These are phyloP conservation scores for Drosophila quadrilineata DNA, from an alignment of 1,140 invertebrate species.

Conservation along the genomic window DNA sequence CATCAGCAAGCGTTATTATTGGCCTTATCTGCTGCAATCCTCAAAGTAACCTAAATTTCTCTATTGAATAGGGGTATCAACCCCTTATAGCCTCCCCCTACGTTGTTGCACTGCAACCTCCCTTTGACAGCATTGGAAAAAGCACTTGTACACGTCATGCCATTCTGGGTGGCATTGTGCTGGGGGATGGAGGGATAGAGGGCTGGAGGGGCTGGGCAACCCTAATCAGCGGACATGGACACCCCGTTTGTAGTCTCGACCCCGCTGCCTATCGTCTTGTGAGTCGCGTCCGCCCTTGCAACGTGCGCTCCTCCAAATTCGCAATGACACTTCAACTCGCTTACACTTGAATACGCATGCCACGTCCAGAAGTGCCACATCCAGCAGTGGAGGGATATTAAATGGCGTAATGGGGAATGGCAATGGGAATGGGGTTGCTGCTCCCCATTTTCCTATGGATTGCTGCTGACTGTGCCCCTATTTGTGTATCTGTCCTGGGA, in stretches of 20 bases:
- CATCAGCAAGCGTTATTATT: slow-evolving; percentile 7
- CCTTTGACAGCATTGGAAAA: no score
- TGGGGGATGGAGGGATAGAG: no score
- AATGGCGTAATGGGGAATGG: slow-evolving; percentile 25
- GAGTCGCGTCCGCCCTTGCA: background rate
- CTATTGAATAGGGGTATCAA: slow-evolving; percentile 29
- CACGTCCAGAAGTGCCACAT: slow-evolving; percentile 50
- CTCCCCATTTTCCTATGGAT: background rate
- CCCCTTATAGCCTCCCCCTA: no score
- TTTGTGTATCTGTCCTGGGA: slow-evolving; percentile 2
- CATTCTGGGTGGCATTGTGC: slow-evolving; percentile 65
- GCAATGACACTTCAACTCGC: slow-evolving; percentile 72
- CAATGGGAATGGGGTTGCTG: no score
- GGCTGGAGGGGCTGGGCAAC: slow-evolving; percentile 35
- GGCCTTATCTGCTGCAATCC: slow-evolving; percentile 7
- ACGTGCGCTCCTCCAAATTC: slow-evolving; percentile 63
- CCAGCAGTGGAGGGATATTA: slow-evolving; percentile 55
- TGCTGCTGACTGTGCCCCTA: background rate
- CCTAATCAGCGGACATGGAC: slow-evolving; percentile 67
- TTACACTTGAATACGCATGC: slow-evolving; percentile 74
- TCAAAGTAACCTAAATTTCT: slow-evolving; percentile 66
- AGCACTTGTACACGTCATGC: slow-evolving; percentile 73
- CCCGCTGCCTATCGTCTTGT: background rate
- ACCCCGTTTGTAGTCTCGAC: background rate
- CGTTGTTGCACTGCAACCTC: no score